Percentiles rank a stretch among this genome's conserved stretches.
Conservation (phyloP, 2,888 invertebrate species). For the Scaptomyza reducta region DNA sequence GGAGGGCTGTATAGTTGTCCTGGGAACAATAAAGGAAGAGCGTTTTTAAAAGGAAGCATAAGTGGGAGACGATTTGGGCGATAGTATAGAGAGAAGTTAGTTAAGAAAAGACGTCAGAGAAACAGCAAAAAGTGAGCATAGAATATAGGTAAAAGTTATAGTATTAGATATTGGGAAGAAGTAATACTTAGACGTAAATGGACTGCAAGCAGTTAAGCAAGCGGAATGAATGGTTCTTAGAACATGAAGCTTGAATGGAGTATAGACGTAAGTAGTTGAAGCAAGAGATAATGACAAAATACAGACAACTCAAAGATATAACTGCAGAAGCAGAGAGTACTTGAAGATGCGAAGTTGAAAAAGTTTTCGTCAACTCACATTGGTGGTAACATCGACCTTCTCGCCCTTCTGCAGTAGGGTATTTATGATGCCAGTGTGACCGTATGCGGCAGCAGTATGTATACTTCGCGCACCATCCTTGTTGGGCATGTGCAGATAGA, state of each 20-base stretch:
- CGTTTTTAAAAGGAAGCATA: not conserved
- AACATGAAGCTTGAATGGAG: not conserved
- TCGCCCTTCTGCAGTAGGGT: slow-evolving; percentile 98
- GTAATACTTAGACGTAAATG: not conserved
- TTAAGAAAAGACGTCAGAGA: not conserved
- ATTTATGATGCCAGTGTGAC: slow-evolving; percentile 98
- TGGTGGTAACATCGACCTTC: slow-evolving; percentile 97
- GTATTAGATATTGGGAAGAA: not conserved
- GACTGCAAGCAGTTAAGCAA: not conserved
- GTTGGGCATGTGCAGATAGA: slow-evolving; percentile 99
- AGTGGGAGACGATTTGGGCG: not conserved
- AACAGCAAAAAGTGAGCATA: slow-evolving; percentile 1
- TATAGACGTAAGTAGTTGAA: not conserved
- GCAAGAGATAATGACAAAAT: not conserved
- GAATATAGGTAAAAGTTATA: slow-evolving; percentile 3
- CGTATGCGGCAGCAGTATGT: slow-evolving; percentile 98
- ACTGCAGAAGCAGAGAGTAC: not conserved
- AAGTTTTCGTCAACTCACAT: slow-evolving; percentile 86
- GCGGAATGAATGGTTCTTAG: not conserved
- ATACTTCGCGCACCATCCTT: slow-evolving; percentile 97
- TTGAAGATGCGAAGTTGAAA: not conserved
- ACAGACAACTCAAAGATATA: not conserved
- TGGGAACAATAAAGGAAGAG: slow-evolving; percentile 79
- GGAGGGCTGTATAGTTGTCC: slow-evolving; percentile 99
- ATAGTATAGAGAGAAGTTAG: not conserved